Conservation (phyloP, 2,888 invertebrate genomes). For the Abrostola triplasia region DNA sequence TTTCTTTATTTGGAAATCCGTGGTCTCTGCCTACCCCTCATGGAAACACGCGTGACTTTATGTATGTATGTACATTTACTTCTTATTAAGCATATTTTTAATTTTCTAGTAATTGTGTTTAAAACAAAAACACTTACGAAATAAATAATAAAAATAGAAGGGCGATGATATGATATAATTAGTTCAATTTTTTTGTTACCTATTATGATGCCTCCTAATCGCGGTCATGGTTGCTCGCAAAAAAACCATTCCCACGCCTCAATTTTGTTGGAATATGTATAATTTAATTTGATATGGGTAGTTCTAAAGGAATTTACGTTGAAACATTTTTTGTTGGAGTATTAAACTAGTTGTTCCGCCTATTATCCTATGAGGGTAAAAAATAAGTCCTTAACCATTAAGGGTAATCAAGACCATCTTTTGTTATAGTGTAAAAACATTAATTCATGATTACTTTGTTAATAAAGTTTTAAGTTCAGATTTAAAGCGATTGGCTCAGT, state of each 20-base stretch:
- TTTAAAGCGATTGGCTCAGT: too few relatives aligned
- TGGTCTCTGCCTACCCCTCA: too few relatives aligned
- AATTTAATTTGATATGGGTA: constrained; percentile 79
- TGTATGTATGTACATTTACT: too few relatives aligned
- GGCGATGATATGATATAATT: constrained; percentile 43
- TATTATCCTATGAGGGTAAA: constrained; percentile 26
- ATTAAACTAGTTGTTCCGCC: constrained; percentile 34
- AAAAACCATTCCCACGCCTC: constrained; percentile 76
- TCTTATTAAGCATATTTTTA: too few relatives aligned
- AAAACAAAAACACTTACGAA: neutral
- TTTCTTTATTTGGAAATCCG: too few relatives aligned
- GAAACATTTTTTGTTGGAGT: constrained; percentile 61
- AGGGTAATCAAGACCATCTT: constrained; percentile 31
- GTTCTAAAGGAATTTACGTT: constrained; percentile 68
- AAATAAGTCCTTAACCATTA: constrained; percentile 36
- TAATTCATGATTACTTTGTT: constrained; percentile 20
- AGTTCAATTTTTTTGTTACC: constrained; percentile 42
- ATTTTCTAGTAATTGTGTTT: neutral
- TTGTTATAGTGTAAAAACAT: constrained; percentile 15
- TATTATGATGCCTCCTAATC: constrained; percentile 48
- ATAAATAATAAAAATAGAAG: constrained; percentile 22
- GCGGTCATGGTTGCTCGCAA: constrained; percentile 63
- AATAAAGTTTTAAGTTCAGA: neutral
- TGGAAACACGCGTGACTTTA: too few relatives aligned
- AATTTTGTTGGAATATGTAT: constrained; percentile 75